These are phyloP conservation scores for Dromiciops gliroides DNA, from an alignment of 2,113 vertebrate genomes.

Conservation along the genomic window DNA sequence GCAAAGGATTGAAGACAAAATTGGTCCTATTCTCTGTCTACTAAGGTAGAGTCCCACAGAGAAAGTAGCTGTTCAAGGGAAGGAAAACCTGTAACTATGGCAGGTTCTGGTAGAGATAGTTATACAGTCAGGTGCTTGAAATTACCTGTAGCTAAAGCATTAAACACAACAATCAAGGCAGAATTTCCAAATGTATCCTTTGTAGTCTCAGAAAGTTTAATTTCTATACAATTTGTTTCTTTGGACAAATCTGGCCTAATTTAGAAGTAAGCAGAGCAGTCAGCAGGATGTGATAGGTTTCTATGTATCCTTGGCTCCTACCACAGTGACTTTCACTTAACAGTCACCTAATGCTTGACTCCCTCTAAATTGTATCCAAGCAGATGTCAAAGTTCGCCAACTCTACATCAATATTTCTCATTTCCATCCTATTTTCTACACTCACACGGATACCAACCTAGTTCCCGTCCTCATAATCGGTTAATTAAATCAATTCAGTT, in stretches of 20 bases:
- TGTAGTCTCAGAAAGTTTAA: not conserved
- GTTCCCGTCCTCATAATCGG: not conserved
- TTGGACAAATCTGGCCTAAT: not conserved
- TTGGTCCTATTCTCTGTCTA: not conserved
- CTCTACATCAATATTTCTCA: not conserved
- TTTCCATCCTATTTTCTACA: not conserved
- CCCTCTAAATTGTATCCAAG: not conserved
- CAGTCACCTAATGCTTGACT: not conserved
- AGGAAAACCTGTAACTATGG: not conserved
- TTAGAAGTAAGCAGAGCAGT: not conserved
- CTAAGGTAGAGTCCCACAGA: not conserved
- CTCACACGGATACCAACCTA: not conserved
- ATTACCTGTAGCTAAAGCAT: not conserved
- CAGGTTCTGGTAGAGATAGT: slow-evolving; percentile 32
- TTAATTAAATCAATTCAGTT: not conserved
- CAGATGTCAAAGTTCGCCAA: not conserved
- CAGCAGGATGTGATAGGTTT: not conserved
- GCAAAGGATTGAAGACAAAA: not conserved
- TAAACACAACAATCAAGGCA: not conserved
- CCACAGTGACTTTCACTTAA: not conserved
- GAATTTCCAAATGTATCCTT: not conserved
- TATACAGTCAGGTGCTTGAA: slow-evolving; percentile 17
- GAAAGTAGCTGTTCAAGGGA: not conserved
- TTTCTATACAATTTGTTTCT: not conserved
- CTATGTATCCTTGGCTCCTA: not conserved